Base-by-base conservation (phyloP, 2,888 invertebrate genomes). In the Hirtodrosophila duncani region DNA sequence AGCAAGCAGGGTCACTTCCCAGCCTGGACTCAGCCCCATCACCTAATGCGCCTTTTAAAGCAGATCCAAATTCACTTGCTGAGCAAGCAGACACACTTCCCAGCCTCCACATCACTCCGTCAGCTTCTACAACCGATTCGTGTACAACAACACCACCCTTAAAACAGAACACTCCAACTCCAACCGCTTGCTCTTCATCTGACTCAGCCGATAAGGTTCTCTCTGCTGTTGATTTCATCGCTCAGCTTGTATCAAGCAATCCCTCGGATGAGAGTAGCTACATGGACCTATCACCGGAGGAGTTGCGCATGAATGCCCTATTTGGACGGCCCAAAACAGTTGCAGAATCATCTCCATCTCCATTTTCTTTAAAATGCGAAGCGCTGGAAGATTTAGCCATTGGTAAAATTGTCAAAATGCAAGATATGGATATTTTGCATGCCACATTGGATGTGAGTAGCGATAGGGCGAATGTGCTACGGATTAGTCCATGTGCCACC, bases 141-240 rank as follows among this genome's bases (percentile, higher is more conserved):
- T n/a, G n/a, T n/a, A n/a, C n/a, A n/a, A n/a, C n/a, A 1, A 13
- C 13, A 2, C 14, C 39, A 9, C 6, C 6, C 14, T n/a, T n/a
- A n/a, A n/a, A n/a, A n/a, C n/a, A n/a, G n/a, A n/a, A n/a, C n/a
- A n/a, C n/a, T n/a, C 16, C 37, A 4, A 9, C 9, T n/a, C 10
- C 16, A 10, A 6, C 2, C 17, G 3, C 9, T 3, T 6, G 7
- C 8, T 2, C 14, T 2, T 9, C 46, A 5, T 8, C 17, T 5
- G 17, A 63, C 1, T 0, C 29, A 1, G n/a, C 14, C n/a, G 6
- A 9, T 1, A 33, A 39, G n/a, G 43, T 63, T 2, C 13, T 82
- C 3, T 80, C 83, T 1, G 83, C 83, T 1, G 83, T 84, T 1
- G 83, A 84, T 38, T 84, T 84, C 36, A 80, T 84, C 44, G 71